phyloP scores from a whole-genome alignment of 2,113 vertebrate species.

The Lamprotornis superbus region DNA sequence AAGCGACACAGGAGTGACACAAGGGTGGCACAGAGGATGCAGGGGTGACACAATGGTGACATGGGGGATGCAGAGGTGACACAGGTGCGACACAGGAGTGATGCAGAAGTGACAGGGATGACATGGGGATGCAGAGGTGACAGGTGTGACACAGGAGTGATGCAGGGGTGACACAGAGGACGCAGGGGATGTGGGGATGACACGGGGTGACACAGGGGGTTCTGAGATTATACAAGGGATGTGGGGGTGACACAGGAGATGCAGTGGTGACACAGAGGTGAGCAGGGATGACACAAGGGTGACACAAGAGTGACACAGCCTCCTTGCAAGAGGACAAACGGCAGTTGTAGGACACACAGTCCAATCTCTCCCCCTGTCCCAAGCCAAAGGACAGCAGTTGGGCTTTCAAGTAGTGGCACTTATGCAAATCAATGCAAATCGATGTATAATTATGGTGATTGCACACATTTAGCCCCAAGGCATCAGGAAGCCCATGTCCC shows the following conservation, averaged over 20 bases:
- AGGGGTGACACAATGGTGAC: no score
- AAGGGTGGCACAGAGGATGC: background rate
- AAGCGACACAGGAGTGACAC: background rate
- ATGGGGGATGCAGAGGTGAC: no score
- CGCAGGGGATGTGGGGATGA: no score
- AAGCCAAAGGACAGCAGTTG: conserved; percentile 31
- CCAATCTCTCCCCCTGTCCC: background rate
- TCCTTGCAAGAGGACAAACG: background rate
- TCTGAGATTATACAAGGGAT: no score
- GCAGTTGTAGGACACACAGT: background rate
- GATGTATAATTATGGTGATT: conserved; percentile 1
- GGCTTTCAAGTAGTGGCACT: background rate
- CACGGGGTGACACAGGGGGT: no score
- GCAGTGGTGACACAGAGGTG: no score
- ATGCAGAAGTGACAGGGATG: no score
- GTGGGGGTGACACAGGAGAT: no score
- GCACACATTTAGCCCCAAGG: conserved; percentile 4
- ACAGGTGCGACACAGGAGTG: no score
- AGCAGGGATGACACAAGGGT: no score
- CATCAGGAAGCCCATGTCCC: background rate
- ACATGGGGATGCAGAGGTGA: no score
- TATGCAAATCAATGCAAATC: conserved; percentile 55
- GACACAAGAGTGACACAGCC: background rate
- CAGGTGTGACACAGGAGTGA: no score
- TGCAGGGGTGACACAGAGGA: background rate